Evolutionary conservation across 2,113 vertebrate genomes (phyloP), one percentile per base, ranked within the genome.

Genomic region (Scophthalmus maximus): DNA sequence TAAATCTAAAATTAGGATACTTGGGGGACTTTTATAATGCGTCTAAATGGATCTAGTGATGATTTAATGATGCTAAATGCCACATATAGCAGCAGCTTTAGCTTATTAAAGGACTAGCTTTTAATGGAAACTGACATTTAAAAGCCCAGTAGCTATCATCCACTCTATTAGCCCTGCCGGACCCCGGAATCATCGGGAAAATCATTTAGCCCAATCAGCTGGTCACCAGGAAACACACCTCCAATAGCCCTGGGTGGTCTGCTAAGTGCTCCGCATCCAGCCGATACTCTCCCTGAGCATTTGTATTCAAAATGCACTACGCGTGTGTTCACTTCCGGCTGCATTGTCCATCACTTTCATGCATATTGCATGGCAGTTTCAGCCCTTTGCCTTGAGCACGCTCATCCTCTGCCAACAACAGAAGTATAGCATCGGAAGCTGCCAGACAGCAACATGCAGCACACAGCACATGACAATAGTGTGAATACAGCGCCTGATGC

Each of bases 331-430:
- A 32, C 62, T 68, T 63, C 70, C 56, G 68, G 42, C 60, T 76
- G 50, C 52, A 29, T 52, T 81, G 77, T 81, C 75, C 51, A 20
- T 81, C 63, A 79, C 69, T 50, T 68, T 85, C 84, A 89, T 90
- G 82, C 80, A 91, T 91, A 86, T 85, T 85, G 50, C 76, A 92
- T 91, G 23, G 44, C 2, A 22, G n/a, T 50, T n/a, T 79, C 84
- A 65, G 53, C 63, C 64, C 55, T 66, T 51, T 71, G 73, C 76
- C 76, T 66, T 63, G 23, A 49, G 52, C 67, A 49, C 53, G 55
- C 47, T 79, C 23, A 29, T 69, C 36, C 57, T 72, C 68, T 47
- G 47, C 32, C 23, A 23, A 61, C 61, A 79, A 88, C 80, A 89
- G 82, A 87, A 81, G 60, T 46, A 30, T 49, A 51, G 62, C n/a